Base-by-base conservation (phyloP, 1,140 invertebrate species). In the Coptotermes formosanus region DNA sequence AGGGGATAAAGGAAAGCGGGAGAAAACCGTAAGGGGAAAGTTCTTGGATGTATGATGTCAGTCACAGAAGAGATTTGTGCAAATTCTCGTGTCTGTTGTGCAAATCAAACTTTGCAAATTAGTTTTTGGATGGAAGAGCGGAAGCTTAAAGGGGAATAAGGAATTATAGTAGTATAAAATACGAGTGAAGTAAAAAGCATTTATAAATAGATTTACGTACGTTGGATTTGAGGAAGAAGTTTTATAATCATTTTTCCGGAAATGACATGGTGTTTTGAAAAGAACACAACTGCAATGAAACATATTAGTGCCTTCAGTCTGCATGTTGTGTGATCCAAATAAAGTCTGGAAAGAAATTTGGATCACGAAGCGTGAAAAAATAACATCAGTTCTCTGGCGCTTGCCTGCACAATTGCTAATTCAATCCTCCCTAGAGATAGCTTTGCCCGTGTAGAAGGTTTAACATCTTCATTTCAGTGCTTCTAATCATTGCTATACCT, bases 91-190 rank as follows among this genome's bases (percentile, higher is more conserved):
- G 64, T 30, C 64, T 75, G 25, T 75, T 30, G 64, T 75, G 64
- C 64, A 75, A 75, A 75, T 75, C 64, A 75, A 75, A 75, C 64
- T 75, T 75, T 75, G 64, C 64, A 75, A 75, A 75, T 75, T 75
- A 75, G 64, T 75, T 75, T 75, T 75, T 75, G 64, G 64, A 75
- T 75, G n/a, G 64, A 30, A 30, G 64, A 30, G 64, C 8, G n/a
- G 64, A 75, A 30, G 64, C 64, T 75, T 75, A 75, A n/a, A 30
- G 64, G 14, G 7, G 64, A 75, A 25, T 6, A 30, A 30, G 11
- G 64, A 75, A 75, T 75, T 75, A 75, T 75, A 75, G 64, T 3
- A 75, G 64, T n/a, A 75, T 75, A 75, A n/a, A 75, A 75, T 75
- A 30, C 25, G 64, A 30, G n/a, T n/a, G 64, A 75, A 30, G 59